These are phyloP conservation scores for Lagria hirta DNA, from an alignment of 2,888 invertebrate genomes.

Conservation along the genomic window DNA sequence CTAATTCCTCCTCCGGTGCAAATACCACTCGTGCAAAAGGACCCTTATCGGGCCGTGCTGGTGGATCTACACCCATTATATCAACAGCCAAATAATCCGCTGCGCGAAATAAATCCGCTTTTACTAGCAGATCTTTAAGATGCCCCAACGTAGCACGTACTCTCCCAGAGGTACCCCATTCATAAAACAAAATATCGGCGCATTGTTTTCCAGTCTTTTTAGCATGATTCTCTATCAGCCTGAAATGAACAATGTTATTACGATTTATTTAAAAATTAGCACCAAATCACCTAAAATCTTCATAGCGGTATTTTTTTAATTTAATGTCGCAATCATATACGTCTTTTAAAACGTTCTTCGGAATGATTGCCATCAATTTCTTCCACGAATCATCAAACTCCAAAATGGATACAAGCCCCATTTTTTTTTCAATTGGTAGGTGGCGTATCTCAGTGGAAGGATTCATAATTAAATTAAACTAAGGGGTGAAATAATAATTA, in stretches of 20 bases:
- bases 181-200: constrained; percentile 76
- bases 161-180: constrained; percentile 80
- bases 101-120: constrained; percentile 71
- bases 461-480: too few species aligned
- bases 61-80: constrained; percentile 60
- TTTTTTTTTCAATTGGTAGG: constrained; percentile 55
- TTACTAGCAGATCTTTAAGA: constrained; percentile 64
- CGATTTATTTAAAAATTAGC: constrained; percentile 16
- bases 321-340: constrained; percentile 48
- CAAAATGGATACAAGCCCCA: constrained; percentile 63
- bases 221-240: constrained; percentile 70
- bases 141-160: constrained; percentile 69
- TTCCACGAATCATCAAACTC: constrained; percentile 75
- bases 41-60: constrained; percentile 64
- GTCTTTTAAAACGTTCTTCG: constrained; percentile 57
- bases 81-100: constrained; percentile 74
- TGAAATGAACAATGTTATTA: constrained; percentile 43
- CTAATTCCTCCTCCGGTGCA: constrained; percentile 27
- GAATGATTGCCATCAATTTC: constrained; percentile 71
- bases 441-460: constrained; percentile 69
- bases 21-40: constrained; percentile 66
- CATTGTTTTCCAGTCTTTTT: too few species aligned
- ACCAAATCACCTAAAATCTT: constrained; percentile 64
- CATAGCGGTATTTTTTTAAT: constrained; percentile 60
- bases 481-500: too few species aligned